Evolutionary conservation across 2,797 vertebrate genomes (phyloP).

Genomic region (Gephyroberyx darwinii): DNA sequence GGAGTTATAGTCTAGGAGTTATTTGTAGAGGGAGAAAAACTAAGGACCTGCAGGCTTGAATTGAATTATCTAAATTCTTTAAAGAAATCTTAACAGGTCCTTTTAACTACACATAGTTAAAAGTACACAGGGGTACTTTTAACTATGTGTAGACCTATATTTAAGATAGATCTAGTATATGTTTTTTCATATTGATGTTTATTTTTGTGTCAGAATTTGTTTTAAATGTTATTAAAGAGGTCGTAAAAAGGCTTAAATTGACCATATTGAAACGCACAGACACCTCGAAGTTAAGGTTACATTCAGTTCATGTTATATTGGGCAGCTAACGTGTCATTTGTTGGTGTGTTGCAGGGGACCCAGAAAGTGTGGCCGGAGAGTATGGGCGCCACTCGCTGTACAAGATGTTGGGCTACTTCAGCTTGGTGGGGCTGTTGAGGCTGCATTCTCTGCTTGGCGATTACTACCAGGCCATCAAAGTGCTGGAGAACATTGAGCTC

Average conservation of each 20-base stretch:
- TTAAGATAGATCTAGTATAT: not conserved
- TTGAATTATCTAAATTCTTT: not conserved
- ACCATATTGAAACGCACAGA: too few relatives aligned
- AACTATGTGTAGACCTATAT: not conserved
- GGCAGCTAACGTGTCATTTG: not conserved
- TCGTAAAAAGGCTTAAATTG: too few relatives aligned
- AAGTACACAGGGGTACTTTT: too few relatives aligned
- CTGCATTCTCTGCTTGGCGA: constrained; percentile 96
- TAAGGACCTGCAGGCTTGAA: not conserved
- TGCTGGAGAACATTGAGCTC: constrained; percentile 98
- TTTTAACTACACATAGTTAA: too few relatives aligned
- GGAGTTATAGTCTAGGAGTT: too few relatives aligned
- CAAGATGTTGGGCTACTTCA: constrained; percentile 99
- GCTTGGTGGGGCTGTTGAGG: constrained; percentile 94
- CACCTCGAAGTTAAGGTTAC: not conserved
- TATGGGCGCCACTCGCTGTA: constrained; percentile 98
- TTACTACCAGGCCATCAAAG: constrained; percentile 99
- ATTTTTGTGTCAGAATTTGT: not conserved
- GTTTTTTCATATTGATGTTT: not conserved
- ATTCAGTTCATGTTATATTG: not conserved
- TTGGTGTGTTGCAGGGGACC: constrained; percentile 86
- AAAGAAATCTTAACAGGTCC: too few relatives aligned
- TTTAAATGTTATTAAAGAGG: too few relatives aligned
- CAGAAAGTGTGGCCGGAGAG: constrained; percentile 97
- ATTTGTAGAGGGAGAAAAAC: too few relatives aligned